These are phyloP conservation scores for Xylocampa areola DNA, from an alignment of 2,888 invertebrate genomes.

Conservation along the genomic window DNA sequence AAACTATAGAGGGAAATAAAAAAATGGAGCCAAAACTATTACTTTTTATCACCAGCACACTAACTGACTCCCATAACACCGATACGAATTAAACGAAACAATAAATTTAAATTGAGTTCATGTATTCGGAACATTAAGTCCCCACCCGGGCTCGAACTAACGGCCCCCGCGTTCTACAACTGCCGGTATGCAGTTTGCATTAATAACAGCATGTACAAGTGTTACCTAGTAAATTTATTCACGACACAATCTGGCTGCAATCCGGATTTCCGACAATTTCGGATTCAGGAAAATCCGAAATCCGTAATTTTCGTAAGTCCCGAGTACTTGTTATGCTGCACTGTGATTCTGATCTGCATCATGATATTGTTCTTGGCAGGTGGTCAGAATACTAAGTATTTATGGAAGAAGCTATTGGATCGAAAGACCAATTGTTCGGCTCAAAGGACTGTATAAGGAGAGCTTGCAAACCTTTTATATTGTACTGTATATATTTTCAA, in stretches of 20 bases:
- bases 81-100: neutral
- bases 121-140: neutral
- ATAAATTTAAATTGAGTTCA: conserved; percentile 4
- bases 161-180: conserved; percentile 5
- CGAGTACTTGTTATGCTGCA: too few species aligned
- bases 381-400: neutral
- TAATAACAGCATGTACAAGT: conserved; percentile 32
- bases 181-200: conserved; percentile 32
- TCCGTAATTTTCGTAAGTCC: too few species aligned
- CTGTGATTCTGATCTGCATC: conserved; percentile 15
- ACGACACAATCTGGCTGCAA: conserved; percentile 45
- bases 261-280: conserved; percentile 28
- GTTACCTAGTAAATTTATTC: conserved; percentile 46
- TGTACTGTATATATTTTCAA: too few species aligned
- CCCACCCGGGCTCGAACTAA: neutral
- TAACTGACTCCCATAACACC: neutral
- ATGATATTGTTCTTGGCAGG: neutral
- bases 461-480: too few species aligned
- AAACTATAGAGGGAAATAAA: too few species aligned
- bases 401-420: too few species aligned
- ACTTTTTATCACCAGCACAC: too few species aligned
- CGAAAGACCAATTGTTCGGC: too few species aligned
- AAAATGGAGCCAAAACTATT: neutral
- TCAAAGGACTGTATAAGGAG: too few species aligned
- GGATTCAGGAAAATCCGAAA: too few species aligned